Evolutionary conservation across 1,140 invertebrate genomes (phyloP), one percentile per base, ranked within the genome.

Genomic region (Marisa cornuarietis): DNA sequence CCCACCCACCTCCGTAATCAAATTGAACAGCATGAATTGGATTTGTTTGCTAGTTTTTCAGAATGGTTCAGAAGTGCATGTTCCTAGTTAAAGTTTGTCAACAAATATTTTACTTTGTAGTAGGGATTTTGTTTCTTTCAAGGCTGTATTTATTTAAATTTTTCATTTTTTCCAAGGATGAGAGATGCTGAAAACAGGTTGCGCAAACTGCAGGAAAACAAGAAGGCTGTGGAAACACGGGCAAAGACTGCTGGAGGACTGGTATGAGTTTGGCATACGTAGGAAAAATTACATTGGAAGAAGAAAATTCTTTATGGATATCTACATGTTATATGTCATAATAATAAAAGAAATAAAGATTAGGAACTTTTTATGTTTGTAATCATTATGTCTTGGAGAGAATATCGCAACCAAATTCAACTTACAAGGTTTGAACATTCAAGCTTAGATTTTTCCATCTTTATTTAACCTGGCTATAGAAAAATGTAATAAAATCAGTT

Each of bases 141-240:
- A 24, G 26, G 11, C 2, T 71, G 13, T 78, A 49, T 24, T 18
- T 52, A 63, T 52, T 79, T 24, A 52, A 31, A 24, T 42, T 49
- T 13, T 72, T 31, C 13, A 26, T 13, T 72, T 14, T 83, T 65
- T 82, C 79, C 20, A 80, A 90, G 90, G 77, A 78, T 89, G 24
- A 83, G 86, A 72, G 85, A 85, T 66, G 86, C 85, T 49, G 84
- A 89, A 73, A 82, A 84, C 66, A 85, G 83, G 71, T 75, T 89
- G 26, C 87, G 89, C 74, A 79, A 86, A 76, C 85, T 88, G 65
- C 84, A 87, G 78, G 85, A 88, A 58, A 85, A 85, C 75, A 86
- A 83, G 73, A 87, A 80, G 71, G 74, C 83, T 58, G 82, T 83
- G 18, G 79, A 83, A 42, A 88, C 86, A 4, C 83, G 84, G 72